Evolutionary conservation across 2,888 invertebrate species (phyloP), one percentile per base, ranked within the genome.

Genomic region (Diarsia brunnea): DNA sequence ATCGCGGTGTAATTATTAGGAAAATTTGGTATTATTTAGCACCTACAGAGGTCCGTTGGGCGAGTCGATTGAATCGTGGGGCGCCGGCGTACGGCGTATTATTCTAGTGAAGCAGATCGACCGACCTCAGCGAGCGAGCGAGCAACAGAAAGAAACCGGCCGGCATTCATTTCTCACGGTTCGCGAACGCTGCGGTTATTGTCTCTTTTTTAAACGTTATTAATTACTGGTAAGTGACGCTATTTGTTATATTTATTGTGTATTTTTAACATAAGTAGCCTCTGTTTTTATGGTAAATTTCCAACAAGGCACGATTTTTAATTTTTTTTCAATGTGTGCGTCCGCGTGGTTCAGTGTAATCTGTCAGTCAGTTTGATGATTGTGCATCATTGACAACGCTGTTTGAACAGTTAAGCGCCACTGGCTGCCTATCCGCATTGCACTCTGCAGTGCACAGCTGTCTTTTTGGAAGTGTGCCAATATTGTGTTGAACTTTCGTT

Each of bases 81-180:
- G 93, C 93, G 93, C 93, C 92, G 93, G 94, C 94, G 93, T 92
- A 89, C 88, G 87, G 85, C 89, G 88, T 88, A 90, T 91, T 88
- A 90, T 91, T 91, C 92, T 91, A 94, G 93, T 95, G 94, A 93
- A 95, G 94, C 94, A 92, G 90, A 95, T 93, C 95, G 93, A 94
- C 94, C 91, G 89, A 92, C 90, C 91, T 89, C 90, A 90, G 91
- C 92, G 90, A 91, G 91, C 91, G 92, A 92, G 89, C 93, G 91
- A 90, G 90, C 91, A 90, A 92, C 93, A 94, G 92, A 92, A 91
- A 88, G 91, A 91, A 91, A 94, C 94, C 94, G 94, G 94, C 94
- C 95, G 95, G 95, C 94, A 92, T 93, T 93, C 94, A 92, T 94
- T 95, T 95, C 94, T 93, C 94, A 94, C 94, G 93, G 92, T 93